Conservation (phyloP, 2,888 invertebrate genomes). For the Cynaeus angustus region DNA sequence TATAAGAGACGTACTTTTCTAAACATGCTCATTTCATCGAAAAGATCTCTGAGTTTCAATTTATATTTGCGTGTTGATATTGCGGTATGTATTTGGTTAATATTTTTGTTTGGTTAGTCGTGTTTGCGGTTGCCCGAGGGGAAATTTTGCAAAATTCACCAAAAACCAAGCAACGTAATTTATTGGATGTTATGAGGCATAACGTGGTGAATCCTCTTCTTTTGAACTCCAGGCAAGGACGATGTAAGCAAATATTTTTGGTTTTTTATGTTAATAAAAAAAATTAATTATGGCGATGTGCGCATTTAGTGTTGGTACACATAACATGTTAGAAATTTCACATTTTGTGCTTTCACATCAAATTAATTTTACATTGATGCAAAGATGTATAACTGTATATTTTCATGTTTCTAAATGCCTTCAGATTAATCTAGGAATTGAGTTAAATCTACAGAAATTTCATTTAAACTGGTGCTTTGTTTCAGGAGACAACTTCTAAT, state of each 20-base stretch:
- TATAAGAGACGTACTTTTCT: not conserved
- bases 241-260: conserved; percentile 35
- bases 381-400: no score
- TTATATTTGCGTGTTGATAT: conserved; percentile 6
- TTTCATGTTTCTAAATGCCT: no score
- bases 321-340: no score
- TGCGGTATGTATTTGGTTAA: conserved; percentile 22
- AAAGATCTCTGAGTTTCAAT: not conserved
- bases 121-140: conserved; percentile 6
- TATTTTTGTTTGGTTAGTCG: conserved; percentile 3
- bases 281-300: no score
- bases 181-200: conserved; percentile 6
- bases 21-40: conserved; percentile 1
- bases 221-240: conserved; percentile 29
- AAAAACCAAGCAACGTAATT: conserved; percentile 18
- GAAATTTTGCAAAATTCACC: conserved; percentile 27
- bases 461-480: no score
- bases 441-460: no score
- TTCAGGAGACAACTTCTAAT: no score
- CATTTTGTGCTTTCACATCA: no score
- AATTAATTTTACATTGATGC: no score
- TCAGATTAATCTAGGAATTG: no score
- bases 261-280: no score
- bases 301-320: no score
- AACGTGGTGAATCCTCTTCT: conserved; percentile 34